Base-by-base conservation (phyloP, 1,140 invertebrate species). In the Papilio helenus region DNA sequence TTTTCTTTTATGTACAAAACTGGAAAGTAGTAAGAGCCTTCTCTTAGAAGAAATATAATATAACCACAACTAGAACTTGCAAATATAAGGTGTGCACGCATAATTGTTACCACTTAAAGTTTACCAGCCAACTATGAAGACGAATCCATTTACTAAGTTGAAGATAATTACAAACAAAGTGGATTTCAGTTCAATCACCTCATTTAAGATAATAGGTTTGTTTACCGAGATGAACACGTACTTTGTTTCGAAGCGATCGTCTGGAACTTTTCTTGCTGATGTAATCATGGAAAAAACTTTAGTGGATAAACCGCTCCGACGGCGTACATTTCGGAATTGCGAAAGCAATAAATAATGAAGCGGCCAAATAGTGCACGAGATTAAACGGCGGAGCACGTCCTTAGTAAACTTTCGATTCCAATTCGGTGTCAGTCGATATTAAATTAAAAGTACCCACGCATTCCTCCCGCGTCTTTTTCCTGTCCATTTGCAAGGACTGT, bases 381-480 rank as follows among this genome's bases (percentile, higher is more conserved):
- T 92, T 91, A 90, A 88, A 83, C 84, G 85, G 79, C 92, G 82
- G 88, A 82, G 87, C 92, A 93, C 92, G 92, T 93, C 89, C 86
- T 85, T 87, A 85, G 85, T 86, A 87, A 92, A 92, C 91, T 92
- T 93, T 93, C 92, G 89, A 93, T 93, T 94, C 91, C 90, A 91
- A 91, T 94, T 92, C 90, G 91, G 89, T 93, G 92, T 93, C 92
- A 92, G 90, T 88, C 90, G 88, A 93, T 93, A 94, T 94, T 94
- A 93, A 94, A 94, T 94, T 94, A 94, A 93, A 93, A 92, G 91
- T 89, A 91, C 90, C 92, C 91, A 93, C 90, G 91, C 91, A 94
- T 93, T 93, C 93, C 89, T 89, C 79, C 81, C 92, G 92, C 93
- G 89, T 93, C 91, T 94, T 94, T 94, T 94, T 93, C 93, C 93